A percentile compares a stretch with the other conserved stretches of the same genome.
Evolutionary conservation across 2,888 invertebrate species (phyloP).

Genomic region (Herminia tarsipennalis): DNA sequence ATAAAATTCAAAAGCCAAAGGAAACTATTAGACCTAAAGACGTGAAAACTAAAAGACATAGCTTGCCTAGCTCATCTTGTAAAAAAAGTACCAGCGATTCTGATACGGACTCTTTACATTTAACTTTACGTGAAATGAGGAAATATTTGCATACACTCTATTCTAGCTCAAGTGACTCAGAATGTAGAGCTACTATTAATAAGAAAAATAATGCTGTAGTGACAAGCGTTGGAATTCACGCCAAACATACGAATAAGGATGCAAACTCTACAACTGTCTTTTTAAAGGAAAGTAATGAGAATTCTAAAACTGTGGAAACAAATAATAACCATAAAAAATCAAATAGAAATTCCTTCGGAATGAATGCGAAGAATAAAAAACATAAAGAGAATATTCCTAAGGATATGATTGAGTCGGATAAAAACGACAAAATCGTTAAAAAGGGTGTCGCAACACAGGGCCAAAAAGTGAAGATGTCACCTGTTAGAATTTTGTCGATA

Average conservation of each 20-base stretch:
- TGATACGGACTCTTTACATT: conserved; percentile 90
- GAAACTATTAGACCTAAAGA: conserved; percentile 68
- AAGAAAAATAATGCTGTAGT: conserved; percentile 78
- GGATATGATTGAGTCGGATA: conserved; percentile 67
- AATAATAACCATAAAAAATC: conserved; percentile 80
- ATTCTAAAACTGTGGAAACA: conserved; percentile 63
- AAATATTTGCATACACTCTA: conserved; percentile 93
- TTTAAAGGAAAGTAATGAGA: conserved; percentile 68
- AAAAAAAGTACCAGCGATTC: conserved; percentile 83
- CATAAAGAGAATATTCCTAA: conserved; percentile 74
- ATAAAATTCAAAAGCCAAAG: conserved; percentile 60
- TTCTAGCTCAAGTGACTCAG: conserved; percentile 90
- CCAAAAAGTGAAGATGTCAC: conserved; percentile 87
- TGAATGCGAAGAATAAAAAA: conserved; percentile 87
- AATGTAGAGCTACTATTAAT: conserved; percentile 76
- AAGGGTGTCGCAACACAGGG: conserved; percentile 52
- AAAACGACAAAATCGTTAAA: conserved; percentile 72
- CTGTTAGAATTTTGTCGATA: conserved; percentile 88
- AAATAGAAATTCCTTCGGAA: conserved; percentile 84
- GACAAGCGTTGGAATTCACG: conserved; percentile 73
- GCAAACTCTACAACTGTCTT: conserved; percentile 54
- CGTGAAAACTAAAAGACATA: conserved; percentile 87
- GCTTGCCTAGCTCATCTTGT: conserved; percentile 88
- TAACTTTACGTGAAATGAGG: conserved; percentile 94
- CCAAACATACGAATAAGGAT: conserved; percentile 66